Evolutionary conservation across 2,888 invertebrate species (phyloP), one percentile per base, ranked within the genome.

Genomic region (Amphimallon solstitiale): DNA sequence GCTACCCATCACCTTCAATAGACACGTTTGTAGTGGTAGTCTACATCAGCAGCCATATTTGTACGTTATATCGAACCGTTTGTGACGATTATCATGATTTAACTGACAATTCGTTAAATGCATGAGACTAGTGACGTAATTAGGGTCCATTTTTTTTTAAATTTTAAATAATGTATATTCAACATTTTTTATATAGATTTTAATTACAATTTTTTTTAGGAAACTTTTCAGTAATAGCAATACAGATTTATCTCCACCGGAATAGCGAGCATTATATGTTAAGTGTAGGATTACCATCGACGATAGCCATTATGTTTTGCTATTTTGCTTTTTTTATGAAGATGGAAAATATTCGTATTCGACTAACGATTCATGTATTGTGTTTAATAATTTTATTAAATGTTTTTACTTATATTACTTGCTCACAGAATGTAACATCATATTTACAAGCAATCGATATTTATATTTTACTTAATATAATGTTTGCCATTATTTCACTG

Each of bases 241-340:
- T 73, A 4, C 68, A 74, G 52, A 66, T 78, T 43, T 49, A 56
- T 23, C 38, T 78, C 3, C 66, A 71, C 64, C 67, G 78, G 62
- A 60, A 71, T 43, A 68, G 45, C 56, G 45, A 52, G 9, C 72
- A 73, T 63, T 72, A 74, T 54, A 34, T 78, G 9, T 62, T 74
- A 21, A 73, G 72, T 45, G 69, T 69, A 34, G 70, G 72, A 15
- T n/a, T 70, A n/a, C 76, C 76, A 9, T 73, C 73, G 17, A 29
- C 70, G 45, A 12, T 72, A 17, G 45, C 77, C 56, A 68, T 73
- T 21, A 29, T 72, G 10, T 48, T 77, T 12, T 72, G 71, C 40
- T 78, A 77, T 61, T 37, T 69, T 2, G 67, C 73, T 4, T 68
- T 74, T 52, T 77, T 74, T 74, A 65, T 76, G 17, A 64, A 70